A percentile compares a stretch with the other conserved stretches of the same genome.
Conservation (phyloP, 2,888 invertebrate genomes). For the Fabriciana adippe region DNA sequence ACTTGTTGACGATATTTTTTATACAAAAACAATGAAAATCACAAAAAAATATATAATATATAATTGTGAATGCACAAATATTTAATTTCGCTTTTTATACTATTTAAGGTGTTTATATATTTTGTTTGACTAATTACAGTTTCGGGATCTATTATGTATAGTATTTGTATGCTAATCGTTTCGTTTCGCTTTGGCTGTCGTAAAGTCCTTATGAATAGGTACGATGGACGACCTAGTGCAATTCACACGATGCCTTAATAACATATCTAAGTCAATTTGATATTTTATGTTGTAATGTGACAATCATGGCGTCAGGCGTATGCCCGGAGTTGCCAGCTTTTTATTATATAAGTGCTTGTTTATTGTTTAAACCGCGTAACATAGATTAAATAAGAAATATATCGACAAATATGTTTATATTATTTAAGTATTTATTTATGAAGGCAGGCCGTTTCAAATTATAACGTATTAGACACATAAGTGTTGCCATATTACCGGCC, state of each 20-base stretch:
- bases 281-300: conserved; percentile 58
- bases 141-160: conserved; percentile 46
- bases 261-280: conserved; percentile 82
- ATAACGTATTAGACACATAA: conserved; percentile 37
- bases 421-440: conserved; percentile 76
- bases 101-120: conserved; percentile 76
- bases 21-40: conserved; percentile 67
- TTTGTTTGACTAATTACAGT: conserved; percentile 57
- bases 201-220: conserved; percentile 72
- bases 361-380: conserved; percentile 65
- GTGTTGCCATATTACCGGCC: conserved; percentile 62
- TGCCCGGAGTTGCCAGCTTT: conserved; percentile 54
- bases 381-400: conserved; percentile 56
- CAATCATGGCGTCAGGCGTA: conserved; percentile 21
- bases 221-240: conserved; percentile 68
- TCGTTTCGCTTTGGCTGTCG: conserved; percentile 79
- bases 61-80: conserved; percentile 73
- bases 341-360: conserved; percentile 51
- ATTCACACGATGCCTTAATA: conserved; percentile 82
- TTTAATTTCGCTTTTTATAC: conserved; percentile 67
- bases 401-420: conserved; percentile 72
- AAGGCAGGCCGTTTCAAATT: conserved; percentile 25
- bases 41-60: conserved; percentile 62
- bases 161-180: conserved; percentile 37
- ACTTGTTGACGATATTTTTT: conserved; percentile 56